These are phyloP conservation scores for Machaerirhynchus nigripectus DNA, from an alignment of 2,113 vertebrate genomes.

Conservation along the genomic window DNA sequence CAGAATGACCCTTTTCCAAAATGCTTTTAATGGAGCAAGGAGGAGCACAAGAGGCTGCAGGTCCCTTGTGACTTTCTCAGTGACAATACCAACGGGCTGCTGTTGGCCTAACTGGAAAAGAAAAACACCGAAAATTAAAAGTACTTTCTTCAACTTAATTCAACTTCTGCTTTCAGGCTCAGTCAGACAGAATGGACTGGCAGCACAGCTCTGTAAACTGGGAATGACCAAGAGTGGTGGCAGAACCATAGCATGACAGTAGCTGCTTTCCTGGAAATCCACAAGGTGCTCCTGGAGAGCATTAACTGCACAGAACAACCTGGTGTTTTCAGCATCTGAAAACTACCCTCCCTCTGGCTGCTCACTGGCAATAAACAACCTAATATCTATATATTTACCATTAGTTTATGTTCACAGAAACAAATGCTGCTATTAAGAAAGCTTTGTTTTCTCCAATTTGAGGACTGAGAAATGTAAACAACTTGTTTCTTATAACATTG, in stretches of 20 bases:
- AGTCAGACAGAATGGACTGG: neutral
- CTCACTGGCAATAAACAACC: neutral
- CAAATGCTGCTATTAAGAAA: neutral
- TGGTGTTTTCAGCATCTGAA: neutral
- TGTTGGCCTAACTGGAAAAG: neutral
- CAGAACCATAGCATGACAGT: rapidly evolving
- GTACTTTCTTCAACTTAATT: neutral
- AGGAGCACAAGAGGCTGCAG: neutral
- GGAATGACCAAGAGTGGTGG: neutral
- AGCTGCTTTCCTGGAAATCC: neutral
- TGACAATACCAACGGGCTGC: neutral
- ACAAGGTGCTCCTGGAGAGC: rapidly evolving
- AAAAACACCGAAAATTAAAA: neutral
- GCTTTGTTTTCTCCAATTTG: neutral
- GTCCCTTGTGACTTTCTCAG: neutral
- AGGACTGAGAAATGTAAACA: neutral
- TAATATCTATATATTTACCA: neutral
- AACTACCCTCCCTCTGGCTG: neutral
- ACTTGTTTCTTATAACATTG: neutral
- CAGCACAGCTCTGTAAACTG: neutral
- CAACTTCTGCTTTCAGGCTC: neutral
- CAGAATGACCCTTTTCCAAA: neutral
- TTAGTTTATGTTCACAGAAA: neutral
- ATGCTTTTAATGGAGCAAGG: neutral
- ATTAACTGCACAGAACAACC: neutral